A percentile compares a stretch with the other conserved stretches of the same genome.
phyloP scores from a whole-genome alignment of 2,888 invertebrate species.

The Reticulitermes lucifugus region DNA sequence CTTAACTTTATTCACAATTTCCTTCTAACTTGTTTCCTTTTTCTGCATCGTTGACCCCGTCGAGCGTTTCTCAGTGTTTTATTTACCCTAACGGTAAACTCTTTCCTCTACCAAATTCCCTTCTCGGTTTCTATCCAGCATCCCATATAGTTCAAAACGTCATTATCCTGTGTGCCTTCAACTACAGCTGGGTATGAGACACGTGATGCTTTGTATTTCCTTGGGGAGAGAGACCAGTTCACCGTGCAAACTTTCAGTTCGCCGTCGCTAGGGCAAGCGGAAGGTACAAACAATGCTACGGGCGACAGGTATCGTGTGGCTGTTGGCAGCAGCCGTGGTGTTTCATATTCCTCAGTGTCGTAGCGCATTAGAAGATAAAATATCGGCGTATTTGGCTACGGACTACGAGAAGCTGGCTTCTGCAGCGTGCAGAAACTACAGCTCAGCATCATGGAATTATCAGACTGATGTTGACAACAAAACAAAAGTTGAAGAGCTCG shows the following conservation, averaged over 20 bases:
- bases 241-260: not conserved
- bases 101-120: not conserved
- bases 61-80: not conserved
- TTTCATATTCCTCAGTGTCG: not conserved
- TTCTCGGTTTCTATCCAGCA: not conserved
- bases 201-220: too few species aligned
- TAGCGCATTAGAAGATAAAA: slow-evolving; percentile 6
- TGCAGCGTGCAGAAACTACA: slow-evolving; percentile 59
- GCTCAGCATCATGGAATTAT: slow-evolving; percentile 61
- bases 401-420: slow-evolving; percentile 44
- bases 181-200: too few species aligned
- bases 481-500: slow-evolving; percentile 57
- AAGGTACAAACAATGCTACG: not conserved
- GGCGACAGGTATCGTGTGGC: not conserved
- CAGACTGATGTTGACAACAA: slow-evolving; percentile 60
- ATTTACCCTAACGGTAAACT: not conserved
- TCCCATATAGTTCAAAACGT: not conserved
- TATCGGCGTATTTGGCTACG: slow-evolving; percentile 25
- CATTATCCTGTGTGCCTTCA: not conserved
- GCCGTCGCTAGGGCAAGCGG: not conserved
- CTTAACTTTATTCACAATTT: too few species aligned
- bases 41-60: not conserved
- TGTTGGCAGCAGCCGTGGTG: not conserved
- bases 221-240: not conserved
- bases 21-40: too few species aligned